Evolutionary conservation across 2,888 invertebrate genomes (phyloP).

Genomic region (Crocallis elinguaria): DNA sequence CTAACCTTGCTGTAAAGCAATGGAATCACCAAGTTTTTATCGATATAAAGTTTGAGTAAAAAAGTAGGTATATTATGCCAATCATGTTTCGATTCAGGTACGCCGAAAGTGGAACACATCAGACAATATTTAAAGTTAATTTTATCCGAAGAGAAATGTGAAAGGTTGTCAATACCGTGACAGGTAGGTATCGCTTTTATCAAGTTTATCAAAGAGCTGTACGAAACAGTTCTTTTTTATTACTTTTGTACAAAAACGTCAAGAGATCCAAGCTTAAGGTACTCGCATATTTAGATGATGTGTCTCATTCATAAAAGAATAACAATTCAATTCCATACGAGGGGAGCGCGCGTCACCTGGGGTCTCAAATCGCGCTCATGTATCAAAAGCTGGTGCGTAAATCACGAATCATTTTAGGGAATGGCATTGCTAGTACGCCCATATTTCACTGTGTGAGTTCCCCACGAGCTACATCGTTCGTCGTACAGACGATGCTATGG

Average conservation of each 20-base stretch:
- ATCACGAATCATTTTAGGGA: constrained; percentile 73
- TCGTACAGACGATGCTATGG: constrained; percentile 49
- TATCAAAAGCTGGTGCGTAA: constrained; percentile 68
- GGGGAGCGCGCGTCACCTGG: constrained; percentile 59
- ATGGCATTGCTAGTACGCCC: constrained; percentile 62
- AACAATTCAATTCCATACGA: constrained; percentile 63
- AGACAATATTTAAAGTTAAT: neutral
- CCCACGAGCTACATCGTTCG: constrained; percentile 55
- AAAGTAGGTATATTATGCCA: no score
- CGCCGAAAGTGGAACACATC: no score
- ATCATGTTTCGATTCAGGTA: no score
- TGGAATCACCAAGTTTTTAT: no score
- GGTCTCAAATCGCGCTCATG: constrained; percentile 62
- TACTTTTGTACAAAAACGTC: neutral
- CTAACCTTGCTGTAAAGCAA: neutral
- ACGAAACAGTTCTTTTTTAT: constrained; percentile 3
- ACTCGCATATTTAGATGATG: constrained; percentile 38
- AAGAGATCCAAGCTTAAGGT: neutral
- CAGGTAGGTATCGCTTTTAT: constrained; percentile 4
- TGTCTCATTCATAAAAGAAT: constrained; percentile 46
- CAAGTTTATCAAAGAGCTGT: constrained; percentile 12
- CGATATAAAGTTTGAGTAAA: no score
- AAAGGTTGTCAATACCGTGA: constrained; percentile 12
- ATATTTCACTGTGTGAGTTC: constrained; percentile 63
- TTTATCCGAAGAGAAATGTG: neutral